phyloP scores from a whole-genome alignment of 2,797 vertebrate genomes.

The Esox lucius region DNA sequence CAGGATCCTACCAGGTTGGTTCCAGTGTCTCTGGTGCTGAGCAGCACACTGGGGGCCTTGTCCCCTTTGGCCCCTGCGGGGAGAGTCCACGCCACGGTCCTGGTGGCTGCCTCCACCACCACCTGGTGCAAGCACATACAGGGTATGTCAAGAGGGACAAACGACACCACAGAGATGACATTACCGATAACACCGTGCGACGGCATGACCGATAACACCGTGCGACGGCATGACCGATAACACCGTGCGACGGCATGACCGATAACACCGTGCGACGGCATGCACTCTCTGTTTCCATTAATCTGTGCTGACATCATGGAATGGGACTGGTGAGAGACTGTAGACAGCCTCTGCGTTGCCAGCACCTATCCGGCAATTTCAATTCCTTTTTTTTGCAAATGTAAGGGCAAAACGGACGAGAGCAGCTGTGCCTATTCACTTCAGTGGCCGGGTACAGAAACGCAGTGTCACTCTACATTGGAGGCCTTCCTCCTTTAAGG shows the following conservation, averaged over 20 bases:
- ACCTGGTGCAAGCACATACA: constrained; percentile 66
- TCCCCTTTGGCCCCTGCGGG: constrained; percentile 63
- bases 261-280: too few relatives aligned
- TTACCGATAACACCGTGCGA: too few relatives aligned
- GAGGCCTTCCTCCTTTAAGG: constrained; percentile 8
- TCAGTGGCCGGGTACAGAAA: not conserved
- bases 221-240: too few relatives aligned
- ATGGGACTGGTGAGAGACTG: too few relatives aligned
- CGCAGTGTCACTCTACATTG: not conserved
- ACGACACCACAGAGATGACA: too few relatives aligned
- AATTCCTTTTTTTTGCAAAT: not conserved
- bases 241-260: too few relatives aligned
- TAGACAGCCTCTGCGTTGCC: too few relatives aligned
- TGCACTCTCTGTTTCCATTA: too few relatives aligned
- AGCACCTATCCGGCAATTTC: not conserved
- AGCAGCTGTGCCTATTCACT: not conserved
- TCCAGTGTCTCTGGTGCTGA: constrained; percentile 78
- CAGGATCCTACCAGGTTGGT: constrained; percentile 85
- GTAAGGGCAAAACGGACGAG: not conserved
- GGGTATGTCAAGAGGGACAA: not conserved
- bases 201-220: too few relatives aligned
- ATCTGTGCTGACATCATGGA: too few relatives aligned
- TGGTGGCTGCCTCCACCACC: constrained; percentile 65
- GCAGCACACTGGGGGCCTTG: constrained; percentile 75
- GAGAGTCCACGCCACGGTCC: constrained; percentile 61